Evolutionary conservation across 2,888 invertebrate genomes (phyloP).

Genomic region (Sepiola atlantica): DNA sequence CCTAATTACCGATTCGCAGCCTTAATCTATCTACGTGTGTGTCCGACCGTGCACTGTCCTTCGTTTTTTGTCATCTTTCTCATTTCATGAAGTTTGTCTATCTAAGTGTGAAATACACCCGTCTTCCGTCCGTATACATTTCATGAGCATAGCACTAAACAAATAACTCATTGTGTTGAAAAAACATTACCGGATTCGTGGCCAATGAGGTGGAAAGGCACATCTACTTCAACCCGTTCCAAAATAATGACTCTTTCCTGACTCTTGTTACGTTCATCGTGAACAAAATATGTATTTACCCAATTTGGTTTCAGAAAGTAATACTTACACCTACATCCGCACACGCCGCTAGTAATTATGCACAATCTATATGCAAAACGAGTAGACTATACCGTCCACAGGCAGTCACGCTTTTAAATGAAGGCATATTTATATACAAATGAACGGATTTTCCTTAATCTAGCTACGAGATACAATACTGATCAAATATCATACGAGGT

Average conservation of each 20-base stretch:
- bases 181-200: slow-evolving; percentile 22
- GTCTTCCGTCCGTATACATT: not conserved
- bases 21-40: not conserved
- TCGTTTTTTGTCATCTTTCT: not conserved
- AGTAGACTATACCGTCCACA: not conserved
- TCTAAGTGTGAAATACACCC: not conserved
- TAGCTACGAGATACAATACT: not conserved
- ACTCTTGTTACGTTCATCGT: not conserved
- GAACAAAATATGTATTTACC: not conserved
- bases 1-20: not conserved
- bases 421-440: not conserved
- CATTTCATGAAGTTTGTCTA: not conserved
- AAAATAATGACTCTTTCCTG: not conserved
- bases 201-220: not conserved
- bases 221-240: not conserved
- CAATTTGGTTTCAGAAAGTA: not conserved
- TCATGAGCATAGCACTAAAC: not conserved
- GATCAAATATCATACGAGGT: not conserved
- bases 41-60: not conserved
- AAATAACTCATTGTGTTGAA: slow-evolving; percentile 32
- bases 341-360: not conserved
- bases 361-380: not conserved
- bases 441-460: not conserved
- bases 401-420: not conserved
- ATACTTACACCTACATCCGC: not conserved